Percentiles rank a stretch among this genome's conserved stretches.
These are phyloP conservation scores for Strigops habroptila DNA, from an alignment of 2,113 vertebrate species.

Conservation along the genomic window DNA sequence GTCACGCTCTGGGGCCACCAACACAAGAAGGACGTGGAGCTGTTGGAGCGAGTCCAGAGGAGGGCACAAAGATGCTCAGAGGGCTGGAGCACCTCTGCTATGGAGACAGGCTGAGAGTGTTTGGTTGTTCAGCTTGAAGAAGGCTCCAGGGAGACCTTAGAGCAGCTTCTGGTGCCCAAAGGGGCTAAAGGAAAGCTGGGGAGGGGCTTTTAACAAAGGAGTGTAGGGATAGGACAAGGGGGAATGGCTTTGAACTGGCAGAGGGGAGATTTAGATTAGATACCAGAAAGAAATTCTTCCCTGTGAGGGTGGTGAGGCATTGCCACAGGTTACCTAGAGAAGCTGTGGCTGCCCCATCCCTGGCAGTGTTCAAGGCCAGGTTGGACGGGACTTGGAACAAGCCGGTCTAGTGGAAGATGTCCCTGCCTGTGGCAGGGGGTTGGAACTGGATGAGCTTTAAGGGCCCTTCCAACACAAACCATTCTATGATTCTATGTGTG, in stretches of 20 bases:
- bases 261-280: neutral
- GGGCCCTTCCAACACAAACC: neutral
- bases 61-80: neutral
- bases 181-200: neutral
- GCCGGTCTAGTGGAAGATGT: neutral
- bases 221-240: neutral
- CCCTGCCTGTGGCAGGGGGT: neutral
- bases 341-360: neutral
- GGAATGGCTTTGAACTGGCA: neutral
- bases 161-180: neutral
- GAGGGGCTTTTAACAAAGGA: neutral
- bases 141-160: neutral
- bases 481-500: neutral
- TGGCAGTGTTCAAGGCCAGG: neutral
- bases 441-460: neutral
- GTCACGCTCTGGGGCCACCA: neutral
- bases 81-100: neutral
- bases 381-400: neutral
- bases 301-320: neutral
- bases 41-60: neutral
- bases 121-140: neutral
- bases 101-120: neutral
- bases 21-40: neutral
- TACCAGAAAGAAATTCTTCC: neutral
- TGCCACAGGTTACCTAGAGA: neutral